Conservation (phyloP, 2,888 invertebrate species). For the Microctonus brassicae region DNA sequence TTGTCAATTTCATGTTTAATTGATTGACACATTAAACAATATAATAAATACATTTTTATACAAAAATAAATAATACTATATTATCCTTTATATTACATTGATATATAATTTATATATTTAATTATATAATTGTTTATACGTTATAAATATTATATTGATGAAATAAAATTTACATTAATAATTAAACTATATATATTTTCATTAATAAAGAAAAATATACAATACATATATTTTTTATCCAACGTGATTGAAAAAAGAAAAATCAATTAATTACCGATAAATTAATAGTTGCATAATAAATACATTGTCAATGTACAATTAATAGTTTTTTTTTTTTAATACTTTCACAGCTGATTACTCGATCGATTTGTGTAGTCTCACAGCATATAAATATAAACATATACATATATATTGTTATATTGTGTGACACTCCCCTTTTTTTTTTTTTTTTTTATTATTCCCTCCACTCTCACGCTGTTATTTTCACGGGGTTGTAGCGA, state of each 20-base stretch:
- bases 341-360: background rate
- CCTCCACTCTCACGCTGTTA: background rate
- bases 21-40: background rate
- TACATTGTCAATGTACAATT: background rate
- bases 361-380: background rate
- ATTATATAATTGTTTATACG: no score
- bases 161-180: no score
- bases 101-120: no score
- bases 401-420: background rate
- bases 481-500: conserved; percentile 23
- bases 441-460: background rate
- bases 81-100: background rate
- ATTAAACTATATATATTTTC: no score
- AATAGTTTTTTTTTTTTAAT: background rate
- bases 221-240: no score
- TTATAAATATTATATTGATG: no score
- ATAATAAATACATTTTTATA: background rate
- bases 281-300: background rate
- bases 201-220: no score
- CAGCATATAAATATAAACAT: background rate
- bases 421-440: background rate
- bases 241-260: no score
- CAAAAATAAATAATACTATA: no score
- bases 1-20: background rate
- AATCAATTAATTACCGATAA: background rate